A percentile compares a stretch with the other conserved stretches of the same genome.
phyloP scores from a whole-genome alignment of 1,140 invertebrate genomes.

The Octopus bimaculoides region DNA sequence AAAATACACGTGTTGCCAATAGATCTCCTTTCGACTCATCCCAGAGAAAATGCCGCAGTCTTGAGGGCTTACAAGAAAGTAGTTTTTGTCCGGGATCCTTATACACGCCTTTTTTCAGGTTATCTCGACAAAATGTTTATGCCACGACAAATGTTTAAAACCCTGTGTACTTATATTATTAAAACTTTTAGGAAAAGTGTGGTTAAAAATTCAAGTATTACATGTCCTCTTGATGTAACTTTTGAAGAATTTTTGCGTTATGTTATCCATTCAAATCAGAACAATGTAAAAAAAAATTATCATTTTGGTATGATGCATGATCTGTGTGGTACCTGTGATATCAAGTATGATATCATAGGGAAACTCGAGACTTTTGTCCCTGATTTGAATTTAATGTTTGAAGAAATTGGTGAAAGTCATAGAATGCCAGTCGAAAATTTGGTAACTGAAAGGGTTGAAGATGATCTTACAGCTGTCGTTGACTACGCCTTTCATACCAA shows the following conservation, averaged over 20 bases:
- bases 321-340: conserved; percentile 43
- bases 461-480: background rate
- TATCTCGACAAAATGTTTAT: conserved; percentile 26
- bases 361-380: conserved; percentile 46
- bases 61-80: conserved; percentile 9
- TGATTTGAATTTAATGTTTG: conserved; percentile 37
- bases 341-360: conserved; percentile 51
- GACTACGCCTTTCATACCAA: background rate
- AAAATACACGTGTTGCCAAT: background rate
- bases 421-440: background rate
- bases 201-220: background rate
- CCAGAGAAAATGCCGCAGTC: background rate
- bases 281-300: conserved; percentile 22
- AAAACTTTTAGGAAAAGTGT: background rate
- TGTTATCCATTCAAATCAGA: background rate
- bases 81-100: conserved; percentile 21
- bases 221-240: conserved; percentile 12
- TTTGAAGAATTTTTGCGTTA: conserved; percentile 22
- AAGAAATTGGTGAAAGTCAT: conserved; percentile 15
- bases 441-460: background rate
- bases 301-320: conserved; percentile 49
- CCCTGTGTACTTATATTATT: conserved; percentile 16
- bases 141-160: conserved; percentile 2
- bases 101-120: conserved; percentile 19
- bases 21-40: background rate